A percentile compares a stretch with the other conserved stretches of the same genome.
These are phyloP conservation scores for Leguminivora glycinivorella DNA, from an alignment of 1,140 invertebrate genomes.

Conservation along the genomic window DNA sequence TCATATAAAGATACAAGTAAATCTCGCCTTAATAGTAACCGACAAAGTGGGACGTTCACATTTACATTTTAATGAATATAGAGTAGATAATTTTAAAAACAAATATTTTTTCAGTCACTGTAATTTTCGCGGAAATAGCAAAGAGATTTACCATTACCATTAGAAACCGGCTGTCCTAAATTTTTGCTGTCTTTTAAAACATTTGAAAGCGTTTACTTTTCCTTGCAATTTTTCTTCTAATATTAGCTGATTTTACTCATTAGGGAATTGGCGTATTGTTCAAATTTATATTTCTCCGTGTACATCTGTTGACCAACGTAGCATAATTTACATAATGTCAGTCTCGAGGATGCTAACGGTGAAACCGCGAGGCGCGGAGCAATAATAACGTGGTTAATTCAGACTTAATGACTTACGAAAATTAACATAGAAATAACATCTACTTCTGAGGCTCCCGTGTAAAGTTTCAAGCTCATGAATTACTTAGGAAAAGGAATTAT, in stretches of 20 bases:
- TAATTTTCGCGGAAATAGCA: too few species aligned
- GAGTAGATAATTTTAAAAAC: neutral
- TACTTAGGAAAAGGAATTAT: constrained; percentile 4
- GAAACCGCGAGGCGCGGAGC: neutral
- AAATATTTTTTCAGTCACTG: too few species aligned
- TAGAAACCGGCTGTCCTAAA: too few species aligned
- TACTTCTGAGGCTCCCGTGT: constrained; percentile 10
- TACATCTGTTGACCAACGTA: constrained; percentile 12
- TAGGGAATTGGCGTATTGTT: neutral
- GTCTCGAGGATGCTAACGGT: constrained; percentile 13
- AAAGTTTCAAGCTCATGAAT: constrained; percentile 12
- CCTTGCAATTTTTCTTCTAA: too few species aligned
- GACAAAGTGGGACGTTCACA: too few species aligned
- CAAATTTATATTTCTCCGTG: neutral
- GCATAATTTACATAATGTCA: neutral
- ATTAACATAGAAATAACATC: constrained; percentile 27
- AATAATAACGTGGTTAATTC: constrained; percentile 27
- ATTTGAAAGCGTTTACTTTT: too few species aligned
- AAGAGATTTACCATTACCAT: too few species aligned
- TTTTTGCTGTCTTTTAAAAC: too few species aligned
- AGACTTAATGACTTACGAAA: constrained; percentile 27
- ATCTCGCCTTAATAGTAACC: too few species aligned
- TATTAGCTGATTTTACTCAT: too few species aligned
- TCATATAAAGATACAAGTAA: too few species aligned
- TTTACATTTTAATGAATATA: too few species aligned